phyloP scores from a whole-genome alignment of 1,140 invertebrate genomes.

The Phenacoccus solenopsis region DNA sequence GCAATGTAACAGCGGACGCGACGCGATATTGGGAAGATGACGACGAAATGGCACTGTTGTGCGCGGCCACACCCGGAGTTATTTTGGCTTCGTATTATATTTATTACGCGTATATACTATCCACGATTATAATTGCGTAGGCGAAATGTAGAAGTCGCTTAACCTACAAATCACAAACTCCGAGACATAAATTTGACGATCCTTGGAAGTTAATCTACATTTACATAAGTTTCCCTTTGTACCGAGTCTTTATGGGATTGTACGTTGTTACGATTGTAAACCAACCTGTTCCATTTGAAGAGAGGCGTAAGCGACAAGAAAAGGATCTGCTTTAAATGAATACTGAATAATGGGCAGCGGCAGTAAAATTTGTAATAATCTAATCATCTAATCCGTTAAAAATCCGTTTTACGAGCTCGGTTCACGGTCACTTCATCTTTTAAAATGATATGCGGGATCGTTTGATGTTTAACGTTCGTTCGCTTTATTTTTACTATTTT shows the following conservation, averaged over 20 bases:
- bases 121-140: slow-evolving; percentile 6
- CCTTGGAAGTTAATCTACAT: slow-evolving; percentile 16
- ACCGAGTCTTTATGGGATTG: slow-evolving; percentile 8
- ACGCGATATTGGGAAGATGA: neutral
- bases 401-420: slow-evolving; percentile 9
- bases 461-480: slow-evolving; percentile 2
- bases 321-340: slow-evolving; percentile 16
- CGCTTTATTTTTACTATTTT: neutral
- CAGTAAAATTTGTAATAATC: slow-evolving; percentile 18
- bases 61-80: slow-evolving; percentile 7
- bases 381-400: slow-evolving; percentile 17
- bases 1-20: too few relatives aligned
- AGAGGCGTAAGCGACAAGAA: slow-evolving; percentile 14
- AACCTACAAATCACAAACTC: slow-evolving; percentile 15
- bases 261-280: slow-evolving; percentile 11
- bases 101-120: slow-evolving; percentile 7
- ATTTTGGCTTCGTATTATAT: slow-evolving; percentile 12
- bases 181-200: slow-evolving; percentile 13
- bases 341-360: slow-evolving; percentile 13
- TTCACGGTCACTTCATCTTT: slow-evolving; percentile 11
- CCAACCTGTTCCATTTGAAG: slow-evolving; percentile 11
- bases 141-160: slow-evolving; percentile 6
- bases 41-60: neutral
- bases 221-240: slow-evolving; percentile 18
- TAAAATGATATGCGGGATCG: slow-evolving; percentile 10